Conservation (phyloP, 2,797 vertebrate species). For the Eulemur coronatus region DNA sequence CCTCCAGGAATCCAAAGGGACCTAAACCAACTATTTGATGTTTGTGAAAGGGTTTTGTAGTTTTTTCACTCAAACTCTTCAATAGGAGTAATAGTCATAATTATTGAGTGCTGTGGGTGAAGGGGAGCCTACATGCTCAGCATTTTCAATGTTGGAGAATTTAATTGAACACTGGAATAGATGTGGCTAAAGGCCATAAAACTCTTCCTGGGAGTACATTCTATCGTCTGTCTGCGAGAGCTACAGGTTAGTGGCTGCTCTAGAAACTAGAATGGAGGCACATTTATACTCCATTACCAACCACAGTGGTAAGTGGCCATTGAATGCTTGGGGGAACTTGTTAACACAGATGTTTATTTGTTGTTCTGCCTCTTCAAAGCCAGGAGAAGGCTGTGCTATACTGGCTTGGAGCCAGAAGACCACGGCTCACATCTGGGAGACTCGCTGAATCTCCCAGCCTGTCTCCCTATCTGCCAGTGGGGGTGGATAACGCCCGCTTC, state of each 20-base stretch:
- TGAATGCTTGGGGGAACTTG: neutral
- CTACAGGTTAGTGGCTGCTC: neutral
- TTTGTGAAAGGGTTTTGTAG: neutral
- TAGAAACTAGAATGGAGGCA: neutral
- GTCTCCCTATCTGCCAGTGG: neutral
- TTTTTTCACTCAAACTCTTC: neutral
- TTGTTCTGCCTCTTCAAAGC: slow-evolving; percentile 6
- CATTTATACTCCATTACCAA: neutral
- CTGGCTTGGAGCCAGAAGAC: neutral
- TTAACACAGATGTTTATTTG: neutral
- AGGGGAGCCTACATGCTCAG: neutral
- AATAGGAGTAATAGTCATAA: neutral
- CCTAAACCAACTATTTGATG: neutral
- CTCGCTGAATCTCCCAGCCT: neutral
- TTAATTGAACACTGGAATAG: neutral
- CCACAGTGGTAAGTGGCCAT: neutral
- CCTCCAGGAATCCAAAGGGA: neutral
- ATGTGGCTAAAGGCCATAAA: neutral
- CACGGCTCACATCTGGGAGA: neutral
- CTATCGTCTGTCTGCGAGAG: neutral
- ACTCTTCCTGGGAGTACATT: neutral
- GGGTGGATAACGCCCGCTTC: neutral
- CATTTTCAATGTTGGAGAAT: neutral
- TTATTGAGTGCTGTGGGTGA: too few species aligned
- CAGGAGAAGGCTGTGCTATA: neutral